Conservation (phyloP, 37 sponge, comb jelly and placozoan species). For the Sycon ciliatum region DNA sequence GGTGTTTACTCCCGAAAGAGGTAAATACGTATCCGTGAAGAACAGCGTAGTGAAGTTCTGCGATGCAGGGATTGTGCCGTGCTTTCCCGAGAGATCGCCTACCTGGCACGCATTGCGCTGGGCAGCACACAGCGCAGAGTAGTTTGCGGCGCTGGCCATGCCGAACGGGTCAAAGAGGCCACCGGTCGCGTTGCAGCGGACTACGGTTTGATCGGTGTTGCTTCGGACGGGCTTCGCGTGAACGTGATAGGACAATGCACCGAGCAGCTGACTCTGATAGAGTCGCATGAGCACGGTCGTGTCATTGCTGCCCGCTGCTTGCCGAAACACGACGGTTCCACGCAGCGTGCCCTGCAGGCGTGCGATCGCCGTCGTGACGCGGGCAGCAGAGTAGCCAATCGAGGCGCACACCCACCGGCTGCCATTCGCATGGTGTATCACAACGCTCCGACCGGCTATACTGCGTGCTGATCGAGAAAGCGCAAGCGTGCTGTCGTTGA, state of each 20-base stretch:
- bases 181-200: conserved; percentile 37
- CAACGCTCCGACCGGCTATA: conserved; percentile 57
- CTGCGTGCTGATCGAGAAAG: conserved; percentile 42
- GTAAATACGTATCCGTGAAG: conserved; percentile 43
- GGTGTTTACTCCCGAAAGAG: conserved; percentile 11
- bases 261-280: no score
- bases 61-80: no score
- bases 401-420: conserved; percentile 42
- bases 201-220: conserved; percentile 18
- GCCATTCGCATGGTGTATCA: conserved; percentile 29
- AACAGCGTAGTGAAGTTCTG: conserved; percentile 28
- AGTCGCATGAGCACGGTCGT: no score
- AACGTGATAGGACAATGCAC: conserved; percentile 61
- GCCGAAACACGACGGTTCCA: no score
- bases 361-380: not conserved
- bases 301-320: no score
- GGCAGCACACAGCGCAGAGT: conserved; percentile 10
- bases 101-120: conserved; percentile 44
- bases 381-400: conserved; percentile 33
- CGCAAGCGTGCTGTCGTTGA: conserved; percentile 16
- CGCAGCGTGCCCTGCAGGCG: no score
- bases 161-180: not conserved
- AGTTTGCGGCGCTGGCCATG: not conserved
- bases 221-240: conserved; percentile 23
- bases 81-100: conserved; percentile 58